Base-by-base conservation (phyloP, 30 jellyfish, hydroid and myxozoan species). In the Clytia hemisphaerica region DNA sequence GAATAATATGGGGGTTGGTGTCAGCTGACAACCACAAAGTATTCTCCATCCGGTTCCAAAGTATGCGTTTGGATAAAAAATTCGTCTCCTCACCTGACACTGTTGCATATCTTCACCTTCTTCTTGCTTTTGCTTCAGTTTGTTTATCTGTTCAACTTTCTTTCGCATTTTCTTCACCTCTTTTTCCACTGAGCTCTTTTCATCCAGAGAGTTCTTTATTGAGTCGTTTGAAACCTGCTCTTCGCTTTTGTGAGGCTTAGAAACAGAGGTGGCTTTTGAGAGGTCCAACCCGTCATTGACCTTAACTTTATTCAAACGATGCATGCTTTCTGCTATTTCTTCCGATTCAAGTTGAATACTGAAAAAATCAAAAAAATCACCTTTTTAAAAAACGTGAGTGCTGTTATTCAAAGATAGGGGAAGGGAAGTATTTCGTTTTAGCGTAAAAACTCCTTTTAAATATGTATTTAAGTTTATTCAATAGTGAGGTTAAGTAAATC, bases 71-170 rank as follows among this genome's bases (percentile, higher is more conserved):
- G 50, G 12, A 25, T 3, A 57, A 30, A 1, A n/a, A 57, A 7
- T 7, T 5, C 30, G 4, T 16, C 16, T 21, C 0, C 14, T 37
- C 21, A 65, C 78, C 78, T 65, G 78, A 3, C 35, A 36, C 4
- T 32, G 37, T 36, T 65, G 68, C 34, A 65, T 21, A 0, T 34
- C 44, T 6, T 65, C 70, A 7, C 78, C 78, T 7, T 30, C 10
- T 32, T 65, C 63, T 44, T 45, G 27, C 63, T 19, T 32, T 28
- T 65, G 37, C 35, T 65, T 65, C 37, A 65, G 1, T 2, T 65
- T 65, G 16, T 37, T 45, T 3, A 65, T 65, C 44, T 65, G 62
- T 7, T 32, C 65, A 2, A 65, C 68, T 65, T 65, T 65, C 61
- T 65, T 65, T 45, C 44, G 16, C 7, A 37, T n/a, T 37, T 65